Evolutionary conservation across 2,797 vertebrate species (phyloP).

Genomic region (Tragelaphus oryx): DNA sequence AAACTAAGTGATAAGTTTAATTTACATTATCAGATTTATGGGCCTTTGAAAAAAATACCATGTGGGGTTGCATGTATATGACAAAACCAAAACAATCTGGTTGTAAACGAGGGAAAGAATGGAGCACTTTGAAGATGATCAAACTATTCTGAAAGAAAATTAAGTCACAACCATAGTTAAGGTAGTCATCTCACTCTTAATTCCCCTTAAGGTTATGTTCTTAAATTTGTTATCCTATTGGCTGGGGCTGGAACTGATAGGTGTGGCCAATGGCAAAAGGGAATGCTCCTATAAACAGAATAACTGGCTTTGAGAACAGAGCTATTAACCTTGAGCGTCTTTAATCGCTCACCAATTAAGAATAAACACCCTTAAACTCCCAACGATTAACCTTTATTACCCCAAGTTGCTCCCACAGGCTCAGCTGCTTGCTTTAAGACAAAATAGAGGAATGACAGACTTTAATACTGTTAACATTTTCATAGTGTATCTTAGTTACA

Average conservation of each 20-base stretch:
- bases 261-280: slow-evolving; percentile 30
- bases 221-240: slow-evolving; percentile 35
- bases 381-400: slow-evolving; percentile 71
- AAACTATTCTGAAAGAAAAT: neutral
- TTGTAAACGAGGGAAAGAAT: neutral
- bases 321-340: slow-evolving; percentile 68
- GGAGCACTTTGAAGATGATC: neutral
- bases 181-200: neutral
- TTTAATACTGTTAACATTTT: slow-evolving; percentile 49
- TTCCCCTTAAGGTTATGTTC: neutral
- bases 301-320: slow-evolving; percentile 60
- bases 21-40: slow-evolving; percentile 6
- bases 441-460: slow-evolving; percentile 49
- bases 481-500: neutral
- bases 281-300: slow-evolving; percentile 51
- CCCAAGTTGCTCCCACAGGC: slow-evolving; percentile 52
- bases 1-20: slow-evolving; percentile 1
- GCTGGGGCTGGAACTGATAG: slow-evolving; percentile 44
- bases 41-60: neutral
- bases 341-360: slow-evolving; percentile 62
- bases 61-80: neutral
- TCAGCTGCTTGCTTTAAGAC: slow-evolving; percentile 53
- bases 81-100: neutral
- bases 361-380: slow-evolving; percentile 66
- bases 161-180: neutral